A percentile compares a stretch with the other conserved stretches of the same genome.
Evolutionary conservation across 2,888 invertebrate genomes (phyloP).

Genomic region (Branchipolynoe longqiensis): DNA sequence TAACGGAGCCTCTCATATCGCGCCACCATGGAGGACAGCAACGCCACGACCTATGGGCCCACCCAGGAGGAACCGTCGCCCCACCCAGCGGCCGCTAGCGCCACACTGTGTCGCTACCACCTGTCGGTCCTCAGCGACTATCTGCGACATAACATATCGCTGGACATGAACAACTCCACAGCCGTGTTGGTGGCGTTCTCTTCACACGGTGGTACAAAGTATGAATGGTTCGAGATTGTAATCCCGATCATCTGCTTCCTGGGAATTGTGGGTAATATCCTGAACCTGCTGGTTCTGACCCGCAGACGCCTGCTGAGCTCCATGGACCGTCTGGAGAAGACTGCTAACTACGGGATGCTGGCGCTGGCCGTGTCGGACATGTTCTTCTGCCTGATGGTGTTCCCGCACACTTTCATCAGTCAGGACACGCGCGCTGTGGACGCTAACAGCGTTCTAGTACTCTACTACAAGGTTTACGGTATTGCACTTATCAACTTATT

Average conservation of each 20-base stretch:
- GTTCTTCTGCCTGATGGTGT: slow-evolving; percentile 83
- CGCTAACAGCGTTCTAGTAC: slow-evolving; percentile 82
- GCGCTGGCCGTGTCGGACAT: slow-evolving; percentile 90
- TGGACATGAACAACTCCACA: slow-evolving; percentile 6
- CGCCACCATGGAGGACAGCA: too few relatives aligned
- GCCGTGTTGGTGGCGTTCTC: slow-evolving; percentile 19
- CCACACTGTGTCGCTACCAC: slow-evolving; percentile 23
- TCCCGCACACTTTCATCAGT: slow-evolving; percentile 83
- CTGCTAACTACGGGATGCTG: slow-evolving; percentile 88
- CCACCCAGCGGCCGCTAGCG: too few relatives aligned
- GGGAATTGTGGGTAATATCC: slow-evolving; percentile 89
- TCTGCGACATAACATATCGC: slow-evolving; percentile 6
- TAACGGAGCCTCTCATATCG: too few relatives aligned
- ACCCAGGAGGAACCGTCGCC: too few relatives aligned
- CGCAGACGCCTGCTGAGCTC: slow-evolving; percentile 81
- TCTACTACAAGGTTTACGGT: slow-evolving; percentile 75
- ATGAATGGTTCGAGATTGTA: slow-evolving; percentile 81
- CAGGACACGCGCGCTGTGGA: slow-evolving; percentile 82
- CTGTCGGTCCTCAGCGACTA: background rate
- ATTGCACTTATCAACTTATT: slow-evolving; percentile 77
- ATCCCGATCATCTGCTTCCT: slow-evolving; percentile 87
- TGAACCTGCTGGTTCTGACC: slow-evolving; percentile 89
- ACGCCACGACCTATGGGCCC: too few relatives aligned
- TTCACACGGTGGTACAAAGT: slow-evolving; percentile 1
- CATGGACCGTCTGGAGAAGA: slow-evolving; percentile 88